Conservation (phyloP, 1,140 invertebrate species). For the Drosophila paulistorum region DNA sequence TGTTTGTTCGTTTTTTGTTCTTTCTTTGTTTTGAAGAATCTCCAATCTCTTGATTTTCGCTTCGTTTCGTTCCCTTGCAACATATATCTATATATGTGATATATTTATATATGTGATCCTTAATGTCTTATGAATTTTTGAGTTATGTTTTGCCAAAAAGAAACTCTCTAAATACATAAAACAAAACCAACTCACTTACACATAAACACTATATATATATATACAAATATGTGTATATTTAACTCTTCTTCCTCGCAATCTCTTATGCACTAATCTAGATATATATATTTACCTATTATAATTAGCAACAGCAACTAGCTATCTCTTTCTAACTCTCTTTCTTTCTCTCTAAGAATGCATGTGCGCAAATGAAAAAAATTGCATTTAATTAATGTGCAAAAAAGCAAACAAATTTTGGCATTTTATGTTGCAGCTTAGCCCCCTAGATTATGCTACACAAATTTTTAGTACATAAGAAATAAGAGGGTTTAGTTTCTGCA, state of each 20-base stretch:
- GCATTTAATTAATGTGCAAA: slow-evolving; percentile 48
- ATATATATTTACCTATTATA: background rate
- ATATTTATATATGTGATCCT: background rate
- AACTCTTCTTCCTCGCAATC: background rate
- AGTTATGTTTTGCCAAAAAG: slow-evolving; percentile 45
- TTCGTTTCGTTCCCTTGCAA: background rate
- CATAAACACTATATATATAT: slow-evolving; percentile 28
- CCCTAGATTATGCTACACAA: slow-evolving; percentile 6
- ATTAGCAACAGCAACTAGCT: slow-evolving; percentile 7
- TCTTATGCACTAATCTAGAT: slow-evolving; percentile 25
- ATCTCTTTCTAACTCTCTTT: slow-evolving; percentile 1
- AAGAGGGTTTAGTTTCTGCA: background rate
- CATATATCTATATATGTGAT: background rate
- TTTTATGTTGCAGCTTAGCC: slow-evolving; percentile 58
- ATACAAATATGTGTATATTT: background rate
- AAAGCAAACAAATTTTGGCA: slow-evolving; percentile 67
- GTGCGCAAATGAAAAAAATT: background rate
- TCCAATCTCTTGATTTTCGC: slow-evolving; percentile 13
- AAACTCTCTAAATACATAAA: slow-evolving; percentile 52
- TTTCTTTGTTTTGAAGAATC: slow-evolving; percentile 26
- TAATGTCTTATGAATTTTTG: slow-evolving; percentile 15
- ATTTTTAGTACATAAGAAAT: background rate
- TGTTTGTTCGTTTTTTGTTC: slow-evolving; percentile 33
- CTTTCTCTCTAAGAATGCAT: background rate
- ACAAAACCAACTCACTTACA: slow-evolving; percentile 22